Evolutionary conservation across 2,113 vertebrate species (phyloP), one percentile per base, ranked within the genome.

Genomic region (Bubo blakistoni): DNA sequence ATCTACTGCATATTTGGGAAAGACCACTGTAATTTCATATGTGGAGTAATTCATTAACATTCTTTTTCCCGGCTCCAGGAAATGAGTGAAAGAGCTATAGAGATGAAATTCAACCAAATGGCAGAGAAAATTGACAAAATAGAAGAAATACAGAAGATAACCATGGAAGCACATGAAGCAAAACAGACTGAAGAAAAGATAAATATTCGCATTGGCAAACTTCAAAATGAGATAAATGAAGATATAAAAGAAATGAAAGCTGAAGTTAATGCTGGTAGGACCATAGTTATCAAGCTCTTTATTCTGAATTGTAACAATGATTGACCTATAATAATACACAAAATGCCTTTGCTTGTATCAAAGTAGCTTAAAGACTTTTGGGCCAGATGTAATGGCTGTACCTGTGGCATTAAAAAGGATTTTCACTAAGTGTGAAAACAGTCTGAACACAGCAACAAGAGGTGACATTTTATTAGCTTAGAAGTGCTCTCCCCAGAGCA

Each of bases 201-300:
- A 85, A 98, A 97, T 6, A 95, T 97, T 83, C 96, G 96, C 29
- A 97, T 98, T 94, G 96, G 82, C 96, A 97, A 97, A 90, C 96
- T 98, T 83, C 98, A 98, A 81, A 71, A 92, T 16, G 97, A 98
- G 78, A 97, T 98, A 92, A 98, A 88, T 7, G 97, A 98, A 81
- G 98, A 98, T 59, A 88, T 98, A 92, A 98, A 98, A 94, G 97
- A 98, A 59, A 98, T 98, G 96, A 98, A 98, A 85, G 97, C 98
- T 1, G 98, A 98, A 92, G 97, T 98, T 14, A 98, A 98, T 3
- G 97, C 98, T 11, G 98, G 98, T 98, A 98, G 91, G 98, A 74
- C 32, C 71, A 84, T 3, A 72, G 20, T 83, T 79, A 76, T 20
- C 10, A 30, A 91, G 29, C 80, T 79, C 42, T 92, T 87, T 65